Conservation (phyloP, 1,140 invertebrate species). For the Hesperophylax magnus region DNA sequence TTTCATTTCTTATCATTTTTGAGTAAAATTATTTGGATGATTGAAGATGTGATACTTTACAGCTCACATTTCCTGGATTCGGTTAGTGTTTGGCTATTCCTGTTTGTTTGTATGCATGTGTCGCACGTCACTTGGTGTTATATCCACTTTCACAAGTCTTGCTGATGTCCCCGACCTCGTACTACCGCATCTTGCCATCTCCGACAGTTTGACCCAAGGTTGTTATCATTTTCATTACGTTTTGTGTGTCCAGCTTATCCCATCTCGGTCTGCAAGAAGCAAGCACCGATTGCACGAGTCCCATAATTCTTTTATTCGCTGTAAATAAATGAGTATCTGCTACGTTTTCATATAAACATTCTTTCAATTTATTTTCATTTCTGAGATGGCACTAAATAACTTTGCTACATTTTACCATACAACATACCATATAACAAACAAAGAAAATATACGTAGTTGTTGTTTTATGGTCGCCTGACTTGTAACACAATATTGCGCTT, state of each 20-base stretch:
- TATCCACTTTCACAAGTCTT: conserved; percentile 47
- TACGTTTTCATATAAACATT: too few relatives aligned
- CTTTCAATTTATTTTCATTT: too few relatives aligned
- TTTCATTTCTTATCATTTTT: too few relatives aligned
- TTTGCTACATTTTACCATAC: too few relatives aligned
- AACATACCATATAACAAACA: too few relatives aligned
- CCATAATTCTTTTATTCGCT: too few relatives aligned
- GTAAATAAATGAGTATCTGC: too few relatives aligned
- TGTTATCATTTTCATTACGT: conserved; percentile 51
- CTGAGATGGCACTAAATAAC: too few relatives aligned
- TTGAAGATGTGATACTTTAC: not conserved
- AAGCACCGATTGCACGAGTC: not conserved
- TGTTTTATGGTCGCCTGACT: too few relatives aligned
- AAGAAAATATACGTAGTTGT: too few relatives aligned
- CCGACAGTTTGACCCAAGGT: conserved; percentile 45
- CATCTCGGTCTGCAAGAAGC: not conserved
- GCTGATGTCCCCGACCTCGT: conserved; percentile 17
- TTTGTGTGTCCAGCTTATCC: conserved; percentile 14
- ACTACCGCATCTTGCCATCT: conserved; percentile 37
- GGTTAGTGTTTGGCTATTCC: conserved; percentile 51
- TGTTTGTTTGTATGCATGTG: conserved; percentile 54
- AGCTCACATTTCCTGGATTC: conserved; percentile 45
- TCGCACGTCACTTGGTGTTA: conserved; percentile 53
- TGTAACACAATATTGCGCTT: too few relatives aligned
- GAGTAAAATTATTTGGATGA: too few relatives aligned